Base-by-base conservation (phyloP, 2,113 vertebrate genomes). In the Morone chrysops region DNA sequence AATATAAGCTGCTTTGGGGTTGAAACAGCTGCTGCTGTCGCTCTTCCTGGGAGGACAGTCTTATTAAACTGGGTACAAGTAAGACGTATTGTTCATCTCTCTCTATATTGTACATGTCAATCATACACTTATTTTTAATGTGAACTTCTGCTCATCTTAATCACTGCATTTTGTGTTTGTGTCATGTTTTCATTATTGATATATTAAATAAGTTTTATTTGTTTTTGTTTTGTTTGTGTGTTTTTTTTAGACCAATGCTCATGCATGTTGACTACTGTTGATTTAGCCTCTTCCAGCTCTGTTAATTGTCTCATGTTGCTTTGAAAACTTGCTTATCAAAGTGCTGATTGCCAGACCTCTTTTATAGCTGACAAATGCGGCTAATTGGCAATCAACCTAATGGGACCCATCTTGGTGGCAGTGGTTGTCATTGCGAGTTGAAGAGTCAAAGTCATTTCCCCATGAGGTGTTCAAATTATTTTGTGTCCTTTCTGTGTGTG, bases 341-440 rank as follows among this genome's bases (percentile, higher is more conserved):
- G 80, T 40, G 63, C 51, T 87, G 89, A 92, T 89, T 90, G 87
- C 50, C 80, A 83, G 76, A 41, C 48, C 38, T 31, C 41, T 72
- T 68, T 78, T 10, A 78, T 56, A 65, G 53, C 74, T 41, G 53
- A 83, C 63, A 87, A 81, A 89, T 69, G 60, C 8, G 2, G 62
- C 67, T 87, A 87, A 89, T 89, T 92, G 80, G 31, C 78, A 86
- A 89, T 90, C 86, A 91, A 50, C 31, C 62, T 82, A 84, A 90
- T 75, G 70, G 53, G 72, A 78, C 20, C 76, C 81, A 77, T 59
- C 69, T 63, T 62, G 70, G 72, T 57, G 70, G n/a, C 65, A n/a
- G 45, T 45, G 69, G 86, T 86, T 83, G 83, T 88, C 69, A 70
- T 74, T 75, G 73, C 8, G 8, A 78, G 66, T 38, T 20, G 3